Base-by-base conservation (phyloP, 2,888 invertebrate species). In the Alloplasta piceator region DNA sequence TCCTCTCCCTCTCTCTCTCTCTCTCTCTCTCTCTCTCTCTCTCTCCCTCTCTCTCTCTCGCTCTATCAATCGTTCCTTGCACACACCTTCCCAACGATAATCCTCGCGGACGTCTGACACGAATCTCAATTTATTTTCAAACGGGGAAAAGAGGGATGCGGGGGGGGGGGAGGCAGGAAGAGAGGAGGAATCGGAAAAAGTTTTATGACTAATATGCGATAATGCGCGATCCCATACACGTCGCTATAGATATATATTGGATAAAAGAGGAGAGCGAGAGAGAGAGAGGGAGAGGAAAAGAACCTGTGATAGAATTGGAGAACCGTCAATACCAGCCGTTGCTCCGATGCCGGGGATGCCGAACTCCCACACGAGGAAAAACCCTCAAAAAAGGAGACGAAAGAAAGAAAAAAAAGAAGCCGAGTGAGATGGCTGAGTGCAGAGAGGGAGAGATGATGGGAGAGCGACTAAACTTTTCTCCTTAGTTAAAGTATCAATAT, bases 401-500 rank as follows among this genome's bases (percentile, higher is more conserved):
- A 56, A 50, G 43, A 52, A 39, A 63, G 41, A 48, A 78, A 36
- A 36, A 58, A 66, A 68, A 9, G 58, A 38, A 12, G 14, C 10
- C 58, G 55, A 39, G 48, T 14, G 56, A 50, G 64, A 55, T 36
- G 60, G 52, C 55, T 38, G 16, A 39, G 39, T 56, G 67, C 61
- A 41, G 38, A 68, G 48, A 12, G 73, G 41, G 38, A 78, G 63
- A 48, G 64, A 43, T 64, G 78, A 14, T 6, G 48, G 61, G 78
- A 71, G 43, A 82, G 78, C 82, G 81, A 84, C 71, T 55, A 74
- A 90, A 90, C 89, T 90, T 89, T 89, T 85, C 89, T 90, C 87
- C 89, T 89, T 90, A 90, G 89, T 90, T 89, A 89, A 89, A 89
- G 89, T 89, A 89, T 89, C 89, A 90, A 90, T 90, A 90, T 89